These are phyloP conservation scores for Bugula neritina DNA, from an alignment of 2,888 invertebrate genomes.

Conservation along the genomic window DNA sequence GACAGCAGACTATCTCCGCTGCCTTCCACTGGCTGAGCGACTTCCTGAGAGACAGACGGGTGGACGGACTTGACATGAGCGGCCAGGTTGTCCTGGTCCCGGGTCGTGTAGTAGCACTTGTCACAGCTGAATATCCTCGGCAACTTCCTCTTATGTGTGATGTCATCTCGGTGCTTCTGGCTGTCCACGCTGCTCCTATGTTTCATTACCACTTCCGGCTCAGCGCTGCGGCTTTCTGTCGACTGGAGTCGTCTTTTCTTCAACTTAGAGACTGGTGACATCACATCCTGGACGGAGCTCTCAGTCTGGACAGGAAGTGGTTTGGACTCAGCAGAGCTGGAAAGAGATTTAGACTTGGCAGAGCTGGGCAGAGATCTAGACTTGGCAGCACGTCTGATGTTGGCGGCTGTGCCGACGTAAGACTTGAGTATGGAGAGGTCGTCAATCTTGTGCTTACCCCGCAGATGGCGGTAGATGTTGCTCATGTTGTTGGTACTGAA, in stretches of 20 bases:
- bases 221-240: not conserved
- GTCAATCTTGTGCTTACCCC: not conserved
- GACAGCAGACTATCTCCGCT: not conserved
- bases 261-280: too few species aligned
- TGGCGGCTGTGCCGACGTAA: not conserved
- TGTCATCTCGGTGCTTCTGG: not conserved
- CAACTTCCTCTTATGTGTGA: not conserved
- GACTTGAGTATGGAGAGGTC: not conserved
- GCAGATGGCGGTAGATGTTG: not conserved
- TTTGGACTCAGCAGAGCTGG: not conserved
- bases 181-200: not conserved
- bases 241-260: not conserved
- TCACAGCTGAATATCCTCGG: conserved; percentile 6
- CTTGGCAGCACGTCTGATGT: not conserved
- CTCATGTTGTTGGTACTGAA: not conserved
- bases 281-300: too few species aligned
- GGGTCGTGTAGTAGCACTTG: not conserved
- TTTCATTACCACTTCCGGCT: not conserved
- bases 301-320: too few species aligned
- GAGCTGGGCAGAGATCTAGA: not conserved
- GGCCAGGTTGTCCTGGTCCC: not conserved
- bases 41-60: not conserved
- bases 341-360: not conserved
- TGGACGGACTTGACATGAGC: not conserved
- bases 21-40: not conserved